A percentile compares a stretch with the other conserved stretches of the same genome.
phyloP scores from a whole-genome alignment of 37 sponge, comb jelly and placozoan species.

The Bolinopsis microptera region DNA sequence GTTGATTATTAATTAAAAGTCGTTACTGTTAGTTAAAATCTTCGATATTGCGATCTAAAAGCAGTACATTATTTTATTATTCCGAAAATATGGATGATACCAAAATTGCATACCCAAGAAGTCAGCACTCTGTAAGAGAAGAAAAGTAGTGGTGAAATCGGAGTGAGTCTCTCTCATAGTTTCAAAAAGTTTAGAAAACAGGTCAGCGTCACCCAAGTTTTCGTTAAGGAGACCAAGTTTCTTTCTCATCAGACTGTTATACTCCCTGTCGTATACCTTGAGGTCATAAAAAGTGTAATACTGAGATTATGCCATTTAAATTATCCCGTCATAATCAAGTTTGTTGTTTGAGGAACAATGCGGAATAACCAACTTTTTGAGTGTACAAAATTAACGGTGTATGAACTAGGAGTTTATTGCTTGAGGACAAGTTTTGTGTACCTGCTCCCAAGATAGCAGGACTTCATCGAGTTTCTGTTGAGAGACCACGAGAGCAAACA shows the following conservation, averaged over 20 bases:
- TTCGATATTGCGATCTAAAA: too few relatives aligned
- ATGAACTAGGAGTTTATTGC: too few relatives aligned
- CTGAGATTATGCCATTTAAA: too few relatives aligned
- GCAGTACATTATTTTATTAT: too few relatives aligned
- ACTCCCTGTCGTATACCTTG: background rate
- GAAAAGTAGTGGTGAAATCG: slow-evolving; percentile 51
- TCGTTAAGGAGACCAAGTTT: slow-evolving; percentile 36
- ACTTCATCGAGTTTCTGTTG: background rate
- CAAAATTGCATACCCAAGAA: background rate
- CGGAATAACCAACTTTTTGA: too few relatives aligned
- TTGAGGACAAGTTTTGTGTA: background rate
- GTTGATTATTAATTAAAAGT: too few relatives aligned
- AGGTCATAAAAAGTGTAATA: background rate
- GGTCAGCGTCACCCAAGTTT: background rate
- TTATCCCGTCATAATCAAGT: too few relatives aligned
- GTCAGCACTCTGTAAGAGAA: background rate
- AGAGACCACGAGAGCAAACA: slow-evolving; percentile 71
- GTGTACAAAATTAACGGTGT: too few relatives aligned
- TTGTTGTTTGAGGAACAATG: too few relatives aligned
- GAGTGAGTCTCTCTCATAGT: slow-evolving; percentile 31
- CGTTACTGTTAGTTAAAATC: too few relatives aligned
- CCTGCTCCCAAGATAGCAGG: background rate
- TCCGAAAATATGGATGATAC: too few relatives aligned
- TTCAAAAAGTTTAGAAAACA: background rate
- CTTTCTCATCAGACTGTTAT: background rate